Percentiles rank a stretch among this genome's conserved stretches.
phyloP scores from a whole-genome alignment of 2,113 vertebrate species.

The Uria lomvia region DNA sequence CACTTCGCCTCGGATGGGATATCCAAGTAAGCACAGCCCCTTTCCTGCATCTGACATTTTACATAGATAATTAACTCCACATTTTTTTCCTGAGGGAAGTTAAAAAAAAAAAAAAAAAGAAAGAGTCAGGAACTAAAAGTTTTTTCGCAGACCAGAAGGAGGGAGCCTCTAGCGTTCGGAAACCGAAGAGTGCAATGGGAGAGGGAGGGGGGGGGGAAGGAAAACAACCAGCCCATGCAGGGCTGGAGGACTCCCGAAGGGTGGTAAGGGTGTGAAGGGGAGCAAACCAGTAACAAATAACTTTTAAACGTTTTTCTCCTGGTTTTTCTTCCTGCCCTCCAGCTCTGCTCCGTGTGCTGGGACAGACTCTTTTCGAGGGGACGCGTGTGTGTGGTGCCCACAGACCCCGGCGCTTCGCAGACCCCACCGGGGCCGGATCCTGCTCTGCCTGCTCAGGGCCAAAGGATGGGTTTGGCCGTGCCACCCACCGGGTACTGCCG shows the following conservation, averaged over 20 bases:
- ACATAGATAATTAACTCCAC: constrained; percentile 78
- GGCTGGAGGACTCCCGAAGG: not conserved
- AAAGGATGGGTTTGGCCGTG: not conserved
- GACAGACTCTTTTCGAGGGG: not conserved
- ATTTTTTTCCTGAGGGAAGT: constrained; percentile 66
- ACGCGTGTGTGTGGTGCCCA: not conserved
- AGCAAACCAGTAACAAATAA: not conserved
- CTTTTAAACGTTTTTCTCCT: not conserved
- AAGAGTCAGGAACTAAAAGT: constrained; percentile 39
- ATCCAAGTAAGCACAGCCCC: constrained; percentile 85
- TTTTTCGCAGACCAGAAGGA: constrained; percentile 45
- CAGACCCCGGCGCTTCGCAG: not conserved
- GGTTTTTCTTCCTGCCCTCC: not conserved
- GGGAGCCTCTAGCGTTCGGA: constrained; percentile 76
- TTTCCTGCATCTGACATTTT: constrained; percentile 78
- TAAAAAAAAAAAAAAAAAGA: constrained; percentile 19
- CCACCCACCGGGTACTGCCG: not conserved
- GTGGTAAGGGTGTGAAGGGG: not conserved
- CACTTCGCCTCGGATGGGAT: constrained; percentile 67
- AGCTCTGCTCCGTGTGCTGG: not conserved
- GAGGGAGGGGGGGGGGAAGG: not conserved
- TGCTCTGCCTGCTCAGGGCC: not conserved
- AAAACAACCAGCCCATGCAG: not conserved
- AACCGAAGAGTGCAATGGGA: not conserved
- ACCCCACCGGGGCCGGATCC: not conserved